phyloP scores from a whole-genome alignment of 2,797 vertebrate genomes.

The Esox masquinongy region DNA sequence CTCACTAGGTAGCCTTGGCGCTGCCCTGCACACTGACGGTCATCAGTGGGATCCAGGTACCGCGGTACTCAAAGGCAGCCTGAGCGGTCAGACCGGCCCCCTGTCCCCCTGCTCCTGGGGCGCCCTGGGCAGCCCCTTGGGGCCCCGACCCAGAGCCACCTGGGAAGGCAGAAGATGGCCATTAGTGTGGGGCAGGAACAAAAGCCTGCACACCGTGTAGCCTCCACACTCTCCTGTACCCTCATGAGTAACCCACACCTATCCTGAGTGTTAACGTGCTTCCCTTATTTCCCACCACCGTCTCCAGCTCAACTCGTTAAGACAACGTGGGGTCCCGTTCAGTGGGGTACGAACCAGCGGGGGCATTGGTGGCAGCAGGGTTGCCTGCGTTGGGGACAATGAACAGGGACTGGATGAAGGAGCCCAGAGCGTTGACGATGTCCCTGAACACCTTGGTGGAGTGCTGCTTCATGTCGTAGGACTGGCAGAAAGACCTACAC shows the following conservation, averaged over 20 bases:
- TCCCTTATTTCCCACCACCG: background rate
- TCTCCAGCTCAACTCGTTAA: background rate
- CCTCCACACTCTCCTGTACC: background rate
- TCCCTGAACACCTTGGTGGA: slow-evolving; percentile 99
- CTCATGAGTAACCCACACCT: background rate
- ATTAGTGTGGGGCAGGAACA: background rate
- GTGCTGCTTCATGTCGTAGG: slow-evolving; percentile 98
- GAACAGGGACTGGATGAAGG: slow-evolving; percentile 98
- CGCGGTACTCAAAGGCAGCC: slow-evolving; percentile 97
- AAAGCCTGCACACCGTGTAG: background rate
- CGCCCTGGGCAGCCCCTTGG: slow-evolving; percentile 78
- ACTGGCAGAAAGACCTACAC: slow-evolving; percentile 94
- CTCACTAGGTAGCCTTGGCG: slow-evolving; percentile 98
- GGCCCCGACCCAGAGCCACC: slow-evolving; percentile 74
- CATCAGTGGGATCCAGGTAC: slow-evolving; percentile 97
- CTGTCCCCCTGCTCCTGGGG: slow-evolving; percentile 78
- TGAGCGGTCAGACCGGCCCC: slow-evolving; percentile 83
- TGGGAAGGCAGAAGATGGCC: slow-evolving; percentile 33
- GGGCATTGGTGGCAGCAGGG: slow-evolving; percentile 69
- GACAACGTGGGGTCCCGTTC: background rate
- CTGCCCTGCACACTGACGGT: slow-evolving; percentile 93
- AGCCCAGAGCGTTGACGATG: slow-evolving; percentile 96
- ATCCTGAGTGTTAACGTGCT: background rate
- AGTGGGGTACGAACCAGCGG: slow-evolving; percentile 78
- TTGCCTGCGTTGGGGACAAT: slow-evolving; percentile 86